Percentiles rank a stretch among this genome's conserved stretches.
Evolutionary conservation across 1,140 invertebrate species (phyloP).

Genomic region (Zaprionus camerounensis): DNA sequence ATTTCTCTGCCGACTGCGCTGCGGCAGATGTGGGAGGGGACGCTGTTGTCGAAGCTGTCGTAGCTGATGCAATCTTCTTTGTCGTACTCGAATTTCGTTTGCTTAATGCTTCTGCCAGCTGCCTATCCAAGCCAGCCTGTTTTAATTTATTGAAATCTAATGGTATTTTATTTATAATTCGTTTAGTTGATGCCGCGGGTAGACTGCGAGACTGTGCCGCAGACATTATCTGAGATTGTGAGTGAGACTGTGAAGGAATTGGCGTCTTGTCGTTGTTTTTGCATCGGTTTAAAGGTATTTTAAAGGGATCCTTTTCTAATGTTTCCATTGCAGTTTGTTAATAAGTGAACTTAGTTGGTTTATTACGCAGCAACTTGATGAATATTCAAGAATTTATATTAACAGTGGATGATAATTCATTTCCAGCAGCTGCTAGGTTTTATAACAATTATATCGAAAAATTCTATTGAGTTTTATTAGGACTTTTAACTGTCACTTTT

Average conservation of each 20-base stretch:
- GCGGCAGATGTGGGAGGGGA: slow-evolving; percentile 10
- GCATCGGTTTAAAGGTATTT: slow-evolving; percentile 23
- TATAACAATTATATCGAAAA: background rate
- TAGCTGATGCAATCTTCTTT: slow-evolving; percentile 24
- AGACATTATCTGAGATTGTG: slow-evolving; percentile 8
- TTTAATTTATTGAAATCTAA: slow-evolving; percentile 75
- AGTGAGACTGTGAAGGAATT: background rate
- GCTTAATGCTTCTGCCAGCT: slow-evolving; percentile 68
- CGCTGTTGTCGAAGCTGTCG: slow-evolving; percentile 1
- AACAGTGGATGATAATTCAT: slow-evolving; percentile 1
- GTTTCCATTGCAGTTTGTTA: slow-evolving; percentile 21
- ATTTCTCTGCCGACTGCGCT: background rate
- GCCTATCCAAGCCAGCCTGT: slow-evolving; percentile 64
- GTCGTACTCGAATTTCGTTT: slow-evolving; percentile 42
- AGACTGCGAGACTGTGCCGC: slow-evolving; percentile 2
- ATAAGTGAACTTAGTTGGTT: background rate
- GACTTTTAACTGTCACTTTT: slow-evolving; percentile 10
- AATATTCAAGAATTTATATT: slow-evolving; percentile 21
- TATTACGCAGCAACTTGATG: slow-evolving; percentile 42
- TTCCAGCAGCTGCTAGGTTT: background rate
- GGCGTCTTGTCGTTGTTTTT: slow-evolving; percentile 25
- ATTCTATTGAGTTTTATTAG: background rate
- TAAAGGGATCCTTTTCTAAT: slow-evolving; percentile 14
- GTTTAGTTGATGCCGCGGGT: slow-evolving; percentile 39
- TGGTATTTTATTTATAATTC: slow-evolving; percentile 65